Evolutionary conservation across 2,797 vertebrate genomes (phyloP), one percentile per base, ranked within the genome.

Genomic region (Pseudochaenichthys georgianus): DNA sequence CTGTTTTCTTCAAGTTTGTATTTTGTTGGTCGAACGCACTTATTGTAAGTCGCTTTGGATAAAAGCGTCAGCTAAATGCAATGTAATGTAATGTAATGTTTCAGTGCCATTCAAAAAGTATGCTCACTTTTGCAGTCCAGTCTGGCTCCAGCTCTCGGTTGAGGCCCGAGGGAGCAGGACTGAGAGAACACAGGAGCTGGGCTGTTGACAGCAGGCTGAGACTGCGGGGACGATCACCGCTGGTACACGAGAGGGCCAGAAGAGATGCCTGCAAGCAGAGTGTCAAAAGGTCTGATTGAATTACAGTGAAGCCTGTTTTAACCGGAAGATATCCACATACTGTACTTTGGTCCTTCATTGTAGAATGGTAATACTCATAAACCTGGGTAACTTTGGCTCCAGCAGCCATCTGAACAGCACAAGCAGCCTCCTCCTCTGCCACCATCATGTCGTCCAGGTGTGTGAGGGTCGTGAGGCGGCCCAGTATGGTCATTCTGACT

Each of bases 191-290:
- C 38, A 97, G 84, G 69, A 96, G 95, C 88, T 96, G 95, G 73
- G 96, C 92, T 54, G 93, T 93, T 65, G 95, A 94, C 80, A 96
- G 92, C 80, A 96, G 83, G 81, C 95, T 97, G 75, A 97, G 95
- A 73, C 93, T 83, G 10, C 94, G 94, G 12, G 95, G 95, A 70
- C 89, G 94, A 11, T 94, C 87, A 1, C 82, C 77, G 63, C 91
- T 78, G 7, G 82, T 95, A 43, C 94, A 88, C 1, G 95, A 96
- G 88, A 94, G 90, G 64, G 86, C 81, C 81, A 96, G 75, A 51
- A 97, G 86, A 74, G 87, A 93, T 2, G 79, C 82, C 96, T 97
- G 89, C 4, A 28, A 83, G 65, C 45, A 76, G 52, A 89, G 19
- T 28, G 51, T 68, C 43, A 77, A 73, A 15, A 19, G 34, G 50